Evolutionary conservation across 2,797 vertebrate species (phyloP).

Genomic region (Hephaestus fuliginosus): DNA sequence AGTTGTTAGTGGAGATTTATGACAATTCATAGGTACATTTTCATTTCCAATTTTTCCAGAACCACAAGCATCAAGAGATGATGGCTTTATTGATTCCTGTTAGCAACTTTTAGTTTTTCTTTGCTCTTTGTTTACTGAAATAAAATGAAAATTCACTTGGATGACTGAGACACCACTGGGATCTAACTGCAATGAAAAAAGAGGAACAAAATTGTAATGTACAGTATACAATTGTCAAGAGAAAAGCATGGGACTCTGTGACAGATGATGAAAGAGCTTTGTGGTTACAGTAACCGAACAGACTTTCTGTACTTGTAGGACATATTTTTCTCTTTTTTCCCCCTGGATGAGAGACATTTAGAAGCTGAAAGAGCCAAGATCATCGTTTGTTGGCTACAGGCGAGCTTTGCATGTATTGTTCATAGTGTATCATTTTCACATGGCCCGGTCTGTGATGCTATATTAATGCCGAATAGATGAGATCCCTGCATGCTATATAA

Average conservation of each 20-base stretch:
- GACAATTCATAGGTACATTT: not conserved
- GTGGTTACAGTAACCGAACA: slow-evolving; percentile 33
- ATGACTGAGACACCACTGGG: slow-evolving; percentile 8
- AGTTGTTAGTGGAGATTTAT: slow-evolving; percentile 1
- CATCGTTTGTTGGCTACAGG: not conserved
- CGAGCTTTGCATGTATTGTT: not conserved
- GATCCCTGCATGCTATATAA: not conserved
- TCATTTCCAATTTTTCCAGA: not conserved
- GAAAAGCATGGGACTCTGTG: slow-evolving; percentile 10
- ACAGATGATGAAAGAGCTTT: slow-evolving; percentile 29
- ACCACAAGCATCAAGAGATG: not conserved
- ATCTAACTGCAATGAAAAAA: slow-evolving; percentile 32
- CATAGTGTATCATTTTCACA: not conserved
- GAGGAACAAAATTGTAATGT: slow-evolving; percentile 28
- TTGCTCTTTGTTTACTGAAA: slow-evolving; percentile 21
- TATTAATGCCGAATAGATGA: not conserved
- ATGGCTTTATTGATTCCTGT: slow-evolving; percentile 34
- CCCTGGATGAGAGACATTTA: not conserved
- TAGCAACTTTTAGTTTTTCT: not conserved
- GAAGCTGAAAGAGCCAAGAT: not conserved
- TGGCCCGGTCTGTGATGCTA: not conserved
- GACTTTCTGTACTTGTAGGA: slow-evolving; percentile 7
- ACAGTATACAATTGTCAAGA: slow-evolving; percentile 21
- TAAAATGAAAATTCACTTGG: not conserved
- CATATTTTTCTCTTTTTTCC: not conserved